Evolutionary conservation across 2,888 invertebrate genomes (phyloP), one percentile per base, ranked within the genome.

Genomic region (Oconnorella tubifera): DNA sequence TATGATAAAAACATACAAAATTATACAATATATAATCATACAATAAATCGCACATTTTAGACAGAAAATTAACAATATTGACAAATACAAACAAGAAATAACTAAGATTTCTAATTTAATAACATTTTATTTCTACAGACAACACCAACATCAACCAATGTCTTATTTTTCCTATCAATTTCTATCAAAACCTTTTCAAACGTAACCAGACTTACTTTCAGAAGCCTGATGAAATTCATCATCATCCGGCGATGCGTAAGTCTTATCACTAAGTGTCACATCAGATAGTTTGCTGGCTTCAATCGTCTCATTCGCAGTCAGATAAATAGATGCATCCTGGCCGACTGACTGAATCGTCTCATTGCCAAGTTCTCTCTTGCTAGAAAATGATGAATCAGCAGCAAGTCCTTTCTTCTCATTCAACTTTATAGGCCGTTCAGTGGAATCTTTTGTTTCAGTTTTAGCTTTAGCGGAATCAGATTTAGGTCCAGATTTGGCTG

Each of bases 221-320:
- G 25, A 19, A 6, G 53, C 53, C 25, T 6, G 53, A 4, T 51
- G 53, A 51, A 51, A 51, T 4, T 51, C 53, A 25, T 51, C 53
- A 25, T 51, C 53, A 25, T 25, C 10, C 6, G 53, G 10, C 40
- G 40, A 14, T 14, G 10, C 40, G 19, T 14, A 40, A 10, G 40
- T 40, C 19, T 40, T 40, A 10, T 40, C 40, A 10, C 10, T 19
- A 10, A 40, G 40, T 19, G 40, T 40, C 40, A 19, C 40, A 19
- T 40, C 40, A 10, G 19, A 14, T 19, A 40, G 40, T 19, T 19
- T 10, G 19, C 40, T 40, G 40, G 40, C 19, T 10, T 40, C 40
- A 19, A 14, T 40, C 10, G 19, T 14, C 40, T 40, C 40, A 19
- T 19, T 40, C 40, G 19, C 40, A 19, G 40, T 14, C 40, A 40